Percentiles rank a stretch among this genome's conserved stretches.
phyloP scores from a whole-genome alignment of 2,888 invertebrate species.

The Philopedon plagiatum region DNA sequence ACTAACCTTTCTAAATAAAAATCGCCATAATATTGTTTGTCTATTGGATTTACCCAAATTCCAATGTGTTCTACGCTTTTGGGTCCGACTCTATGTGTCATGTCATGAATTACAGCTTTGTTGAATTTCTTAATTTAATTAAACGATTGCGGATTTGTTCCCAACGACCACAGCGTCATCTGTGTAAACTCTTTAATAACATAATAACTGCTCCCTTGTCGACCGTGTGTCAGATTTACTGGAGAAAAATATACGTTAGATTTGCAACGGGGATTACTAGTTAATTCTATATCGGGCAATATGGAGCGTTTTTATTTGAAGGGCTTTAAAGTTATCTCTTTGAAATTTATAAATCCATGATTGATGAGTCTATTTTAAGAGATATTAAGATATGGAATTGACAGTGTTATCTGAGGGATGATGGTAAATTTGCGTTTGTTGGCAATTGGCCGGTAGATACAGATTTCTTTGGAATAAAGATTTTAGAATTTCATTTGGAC shows the following conservation, averaged over 20 bases:
- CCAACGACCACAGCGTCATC: neutral
- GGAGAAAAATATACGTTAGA: slow-evolving; percentile 12
- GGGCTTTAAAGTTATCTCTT: slow-evolving; percentile 15
- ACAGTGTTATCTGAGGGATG: neutral
- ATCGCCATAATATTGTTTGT: too few relatives aligned
- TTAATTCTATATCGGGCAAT: slow-evolving; percentile 12
- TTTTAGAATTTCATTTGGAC: too few relatives aligned
- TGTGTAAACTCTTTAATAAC: slow-evolving; percentile 10
- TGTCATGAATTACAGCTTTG: too few relatives aligned
- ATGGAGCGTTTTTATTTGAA: slow-evolving; percentile 18
- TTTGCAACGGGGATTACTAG: slow-evolving; percentile 22
- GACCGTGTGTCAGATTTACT: slow-evolving; percentile 8
- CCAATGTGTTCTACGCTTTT: too few relatives aligned
- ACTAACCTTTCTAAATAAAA: too few relatives aligned
- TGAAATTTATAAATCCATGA: slow-evolving; percentile 5
- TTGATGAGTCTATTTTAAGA: slow-evolving; percentile 6
- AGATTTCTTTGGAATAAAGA: too few relatives aligned
- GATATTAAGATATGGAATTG: neutral
- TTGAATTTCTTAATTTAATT: too few relatives aligned
- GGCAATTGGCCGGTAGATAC: too few relatives aligned
- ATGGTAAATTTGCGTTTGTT: too few relatives aligned
- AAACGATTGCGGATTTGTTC: neutral
- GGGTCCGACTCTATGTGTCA: too few relatives aligned
- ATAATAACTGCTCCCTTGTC: slow-evolving; percentile 29
- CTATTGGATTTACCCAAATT: too few relatives aligned